phyloP scores from a whole-genome alignment of 2,113 vertebrate genomes.

The Antennarius striatus region DNA sequence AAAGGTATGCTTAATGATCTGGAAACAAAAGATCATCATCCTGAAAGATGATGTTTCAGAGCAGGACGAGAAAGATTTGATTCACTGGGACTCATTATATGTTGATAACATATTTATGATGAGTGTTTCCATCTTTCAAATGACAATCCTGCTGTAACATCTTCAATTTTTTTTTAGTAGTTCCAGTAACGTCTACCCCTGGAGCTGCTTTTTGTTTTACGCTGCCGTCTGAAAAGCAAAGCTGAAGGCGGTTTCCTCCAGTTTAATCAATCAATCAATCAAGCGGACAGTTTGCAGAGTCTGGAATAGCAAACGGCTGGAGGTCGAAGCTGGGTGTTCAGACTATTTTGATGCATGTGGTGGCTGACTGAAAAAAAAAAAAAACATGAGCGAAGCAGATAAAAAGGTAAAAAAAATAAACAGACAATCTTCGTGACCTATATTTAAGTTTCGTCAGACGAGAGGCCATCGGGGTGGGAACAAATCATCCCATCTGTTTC shows the following conservation, averaged over 20 bases:
- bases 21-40: too few relatives aligned
- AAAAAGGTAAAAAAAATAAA: not conserved
- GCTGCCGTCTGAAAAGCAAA: slow-evolving; percentile 3
- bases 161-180: not conserved
- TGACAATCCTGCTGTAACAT: too few relatives aligned
- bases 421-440: not conserved
- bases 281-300: slow-evolving; percentile 20
- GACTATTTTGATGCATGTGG: not conserved
- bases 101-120: too few relatives aligned
- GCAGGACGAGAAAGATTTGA: not conserved
- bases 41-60: not conserved
- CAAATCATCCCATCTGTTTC: not conserved
- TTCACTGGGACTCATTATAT: not conserved
- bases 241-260: not conserved
- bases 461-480: not conserved
- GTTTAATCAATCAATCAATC: slow-evolving; percentile 12
- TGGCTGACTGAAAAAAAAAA: not conserved
- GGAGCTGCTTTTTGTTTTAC: slow-evolving; percentile 21
- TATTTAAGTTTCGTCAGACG: not conserved
- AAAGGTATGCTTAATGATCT: too few relatives aligned
- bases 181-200: not conserved
- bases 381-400: not conserved
- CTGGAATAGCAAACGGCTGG: slow-evolving; percentile 4
- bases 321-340: slow-evolving; percentile 7
- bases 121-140: too few relatives aligned